Evolutionary conservation across 2,797 vertebrate genomes (phyloP).

Genomic region (Perodicticus potto): DNA sequence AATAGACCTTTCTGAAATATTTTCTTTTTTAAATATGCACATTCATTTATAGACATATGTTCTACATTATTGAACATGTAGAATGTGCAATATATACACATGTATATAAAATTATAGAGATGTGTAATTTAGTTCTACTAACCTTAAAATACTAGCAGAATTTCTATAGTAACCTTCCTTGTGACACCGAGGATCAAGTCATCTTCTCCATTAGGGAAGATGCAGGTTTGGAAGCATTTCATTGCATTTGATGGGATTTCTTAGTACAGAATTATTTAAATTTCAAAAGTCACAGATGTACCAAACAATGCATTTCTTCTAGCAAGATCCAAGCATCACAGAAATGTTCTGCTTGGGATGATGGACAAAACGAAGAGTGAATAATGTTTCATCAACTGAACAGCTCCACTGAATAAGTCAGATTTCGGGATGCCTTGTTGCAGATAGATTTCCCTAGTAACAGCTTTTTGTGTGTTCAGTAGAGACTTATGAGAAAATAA

Average conservation of each 20-base stretch:
- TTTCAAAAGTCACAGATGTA: conserved; percentile 63
- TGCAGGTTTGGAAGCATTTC: neutral
- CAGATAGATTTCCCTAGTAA: neutral
- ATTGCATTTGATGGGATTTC: conserved; percentile 65
- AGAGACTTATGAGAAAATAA: neutral
- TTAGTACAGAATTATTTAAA: conserved; percentile 67
- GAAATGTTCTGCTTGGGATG: conserved; percentile 67
- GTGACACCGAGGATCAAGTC: neutral
- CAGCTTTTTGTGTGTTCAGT: conserved; percentile 5
- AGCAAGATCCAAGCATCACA: conserved; percentile 52
- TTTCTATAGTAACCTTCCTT: neutral
- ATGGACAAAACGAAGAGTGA: conserved; percentile 48
- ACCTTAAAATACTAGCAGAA: neutral
- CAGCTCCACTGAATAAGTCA: conserved; percentile 44
- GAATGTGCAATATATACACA: neutral
- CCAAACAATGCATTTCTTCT: conserved; percentile 44
- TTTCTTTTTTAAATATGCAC: neutral
- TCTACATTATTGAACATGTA: neutral
- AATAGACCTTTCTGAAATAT: neutral
- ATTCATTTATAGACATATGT: neutral
- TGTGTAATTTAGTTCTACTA: neutral
- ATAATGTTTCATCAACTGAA: neutral
- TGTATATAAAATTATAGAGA: neutral
- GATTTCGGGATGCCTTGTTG: neutral
- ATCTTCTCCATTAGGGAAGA: neutral